Evolutionary conservation across 2,113 vertebrate species (phyloP).

Genomic region (Parotia lawesii): DNA sequence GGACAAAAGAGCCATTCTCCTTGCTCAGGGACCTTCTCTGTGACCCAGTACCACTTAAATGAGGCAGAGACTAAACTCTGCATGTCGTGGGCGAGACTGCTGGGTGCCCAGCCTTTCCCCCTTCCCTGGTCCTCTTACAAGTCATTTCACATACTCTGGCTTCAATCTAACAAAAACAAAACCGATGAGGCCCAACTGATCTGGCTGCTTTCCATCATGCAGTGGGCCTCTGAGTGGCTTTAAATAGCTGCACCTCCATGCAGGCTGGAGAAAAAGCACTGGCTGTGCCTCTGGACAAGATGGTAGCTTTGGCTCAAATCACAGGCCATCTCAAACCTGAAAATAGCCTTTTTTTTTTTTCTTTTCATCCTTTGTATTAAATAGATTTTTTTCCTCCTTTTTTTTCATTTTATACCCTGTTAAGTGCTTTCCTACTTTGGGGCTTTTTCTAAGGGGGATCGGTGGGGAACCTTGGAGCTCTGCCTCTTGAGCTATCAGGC

Average conservation of each 20-base stretch:
- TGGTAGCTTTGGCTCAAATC: not conserved
- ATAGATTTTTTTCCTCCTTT: not conserved
- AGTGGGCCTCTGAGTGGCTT: constrained; percentile 25
- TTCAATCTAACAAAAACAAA: constrained; percentile 41
- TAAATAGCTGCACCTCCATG: constrained; percentile 52
- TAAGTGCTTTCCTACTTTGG: constrained; percentile 17
- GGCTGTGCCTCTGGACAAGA: not conserved
- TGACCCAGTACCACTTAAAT: not conserved
- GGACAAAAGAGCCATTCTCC: not conserved
- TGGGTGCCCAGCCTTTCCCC: not conserved
- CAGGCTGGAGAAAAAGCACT: not conserved
- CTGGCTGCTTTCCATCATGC: constrained; percentile 48
- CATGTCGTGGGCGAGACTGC: not conserved
- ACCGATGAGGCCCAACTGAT: constrained; percentile 37
- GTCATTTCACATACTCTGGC: constrained; percentile 27
- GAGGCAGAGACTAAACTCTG: not conserved
- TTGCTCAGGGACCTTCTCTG: not conserved
- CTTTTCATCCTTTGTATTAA: not conserved
- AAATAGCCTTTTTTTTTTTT: not conserved
- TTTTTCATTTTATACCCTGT: not conserved
- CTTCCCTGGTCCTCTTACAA: constrained; percentile 32
- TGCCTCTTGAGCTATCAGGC: constrained; percentile 67
- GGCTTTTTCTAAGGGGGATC: constrained; percentile 7
- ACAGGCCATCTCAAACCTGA: not conserved
- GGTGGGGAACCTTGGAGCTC: constrained; percentile 60